Base-by-base conservation (phyloP, 53 echinoderm and acorn worm species). In the Antedon mediterranea region DNA sequence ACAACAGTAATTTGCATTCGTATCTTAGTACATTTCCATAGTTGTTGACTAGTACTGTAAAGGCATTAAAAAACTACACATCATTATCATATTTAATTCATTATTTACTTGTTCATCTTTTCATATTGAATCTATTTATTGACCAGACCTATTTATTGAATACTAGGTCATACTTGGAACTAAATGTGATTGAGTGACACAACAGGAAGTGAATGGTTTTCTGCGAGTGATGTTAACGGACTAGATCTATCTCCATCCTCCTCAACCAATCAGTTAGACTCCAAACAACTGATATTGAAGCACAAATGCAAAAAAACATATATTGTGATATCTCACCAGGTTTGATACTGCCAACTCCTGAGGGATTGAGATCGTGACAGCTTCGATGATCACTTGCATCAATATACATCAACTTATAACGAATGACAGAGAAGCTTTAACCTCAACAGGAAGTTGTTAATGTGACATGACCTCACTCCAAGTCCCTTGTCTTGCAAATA, bases 381-480 rank as follows among this genome's bases (percentile, higher is more conserved):
- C 57, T 15, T 57, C 57, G 23, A 57, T 57, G 57, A 57, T 8
- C 23, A 57, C 57, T 57, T 11, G 57, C 57, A 57, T 57, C 57
- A 57, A 37, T 57, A 57, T 57, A 57, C 57, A 57, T 57, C 57
- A 57, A 57, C 57, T 57, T 57, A 57, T 57, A 57, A 57, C 57
- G 57, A 57, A 57, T 57, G 57, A 57, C 57, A 57, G 57, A 57
- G 57, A 57, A 57, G 9, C 20, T 57, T 23, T 11, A 57, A 57
- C 57, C 57, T 57, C 57, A 57, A 57, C 57, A 57, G 57, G 57
- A 57, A 57, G 57, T 57, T 57, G 57, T 57, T 18, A 11, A 57
- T 57, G 57, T 57, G 57, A 57, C 57, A 13, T 57, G 57, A 57
- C 57, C 57, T 57, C 57, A 11, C 57, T 57, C 57, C 57, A 57